Base-by-base conservation (phyloP, 2,113 vertebrate genomes). In the Ctenodactylus gundi region DNA sequence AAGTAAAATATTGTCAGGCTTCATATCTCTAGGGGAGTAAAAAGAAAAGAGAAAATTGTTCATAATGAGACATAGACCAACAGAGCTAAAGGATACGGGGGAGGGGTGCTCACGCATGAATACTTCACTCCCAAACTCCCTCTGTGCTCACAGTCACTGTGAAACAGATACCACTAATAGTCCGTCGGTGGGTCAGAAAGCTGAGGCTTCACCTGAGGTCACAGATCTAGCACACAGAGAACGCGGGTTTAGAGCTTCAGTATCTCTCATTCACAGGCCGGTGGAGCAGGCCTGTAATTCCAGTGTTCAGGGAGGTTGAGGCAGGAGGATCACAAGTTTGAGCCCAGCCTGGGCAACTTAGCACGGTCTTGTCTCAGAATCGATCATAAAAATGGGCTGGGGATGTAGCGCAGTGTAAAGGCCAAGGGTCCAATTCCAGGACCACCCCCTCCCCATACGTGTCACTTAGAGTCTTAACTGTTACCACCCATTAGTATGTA, bases 1-100 rank as follows among this genome's bases (percentile, higher is more conserved):
- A 98, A 99, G 98, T n/a, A 99, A 98, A 97, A 99, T 99, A 97
- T 99, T 99, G 98, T 99, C 99, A 36, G 99, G 99, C 93, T 99
- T 99, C 98, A 99, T 99, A 96, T 99, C 99, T 97, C 99, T 99
- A 97, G 91, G 29, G 15, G 8, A 94, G 49, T 34, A 98, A 96
- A 87, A 97, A 96, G 87, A 90, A 88, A 95, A 73, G 34, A 85
- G 23, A 95, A 94, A 92, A 20, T 81, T 88, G 65, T 51, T 95
- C 20, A 85, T 49, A 57, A 62, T 57, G 51, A 91, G 64, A 73
- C 25, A n/a, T n/a, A 76, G 77, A 76, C 29, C 67, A 77, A 76
- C 21, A 81, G 34, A 84, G 23, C 31, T 73, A 41, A 68, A 87
- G 9, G 15, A 11, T 41, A 70, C 65, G 44, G 31, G 7, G 3